Evolutionary conservation across 2,113 vertebrate species (phyloP).

Genomic region (Ctenodactylus gundi): DNA sequence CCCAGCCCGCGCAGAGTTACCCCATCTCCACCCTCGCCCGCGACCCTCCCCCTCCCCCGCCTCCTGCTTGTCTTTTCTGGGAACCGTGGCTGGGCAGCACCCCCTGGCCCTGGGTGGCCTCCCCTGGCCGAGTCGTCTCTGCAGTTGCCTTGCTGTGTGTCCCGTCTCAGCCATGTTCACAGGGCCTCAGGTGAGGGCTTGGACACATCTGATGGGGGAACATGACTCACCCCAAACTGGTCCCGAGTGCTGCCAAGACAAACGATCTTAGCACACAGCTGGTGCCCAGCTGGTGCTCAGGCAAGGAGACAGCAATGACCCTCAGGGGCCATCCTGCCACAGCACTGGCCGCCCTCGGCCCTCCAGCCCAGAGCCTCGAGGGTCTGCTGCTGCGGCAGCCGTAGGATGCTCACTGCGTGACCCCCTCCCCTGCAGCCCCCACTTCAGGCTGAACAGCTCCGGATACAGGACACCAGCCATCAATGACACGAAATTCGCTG

Average conservation of each 20-base stretch:
- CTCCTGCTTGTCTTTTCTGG: too few relatives aligned
- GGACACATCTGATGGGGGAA: not conserved
- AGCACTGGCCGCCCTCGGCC: not conserved
- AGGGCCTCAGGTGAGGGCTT: not conserved
- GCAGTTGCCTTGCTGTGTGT: not conserved
- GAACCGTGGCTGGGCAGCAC: too few relatives aligned
- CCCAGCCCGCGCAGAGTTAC: too few relatives aligned
- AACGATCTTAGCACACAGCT: not conserved
- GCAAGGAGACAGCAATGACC: not conserved
- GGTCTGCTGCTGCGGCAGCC: too few relatives aligned
- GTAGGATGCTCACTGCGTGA: too few relatives aligned
- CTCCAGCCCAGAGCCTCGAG: not conserved
- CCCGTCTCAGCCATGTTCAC: not conserved
- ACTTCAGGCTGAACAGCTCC: not conserved
- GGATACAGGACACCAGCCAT: not conserved
- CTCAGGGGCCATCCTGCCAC: not conserved
- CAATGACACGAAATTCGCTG: not conserved
- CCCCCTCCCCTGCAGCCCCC: too few relatives aligned
- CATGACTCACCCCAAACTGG: not conserved
- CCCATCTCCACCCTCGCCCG: not conserved
- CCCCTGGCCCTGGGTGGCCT: not conserved
- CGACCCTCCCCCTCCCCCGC: not conserved
- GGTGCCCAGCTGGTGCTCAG: too few relatives aligned
- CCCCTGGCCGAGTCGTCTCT: not conserved
- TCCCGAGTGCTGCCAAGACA: not conserved